Evolutionary conservation across 2,888 invertebrate genomes (phyloP), one percentile per base, ranked within the genome.

Genomic region (Amphiduros pacificus): DNA sequence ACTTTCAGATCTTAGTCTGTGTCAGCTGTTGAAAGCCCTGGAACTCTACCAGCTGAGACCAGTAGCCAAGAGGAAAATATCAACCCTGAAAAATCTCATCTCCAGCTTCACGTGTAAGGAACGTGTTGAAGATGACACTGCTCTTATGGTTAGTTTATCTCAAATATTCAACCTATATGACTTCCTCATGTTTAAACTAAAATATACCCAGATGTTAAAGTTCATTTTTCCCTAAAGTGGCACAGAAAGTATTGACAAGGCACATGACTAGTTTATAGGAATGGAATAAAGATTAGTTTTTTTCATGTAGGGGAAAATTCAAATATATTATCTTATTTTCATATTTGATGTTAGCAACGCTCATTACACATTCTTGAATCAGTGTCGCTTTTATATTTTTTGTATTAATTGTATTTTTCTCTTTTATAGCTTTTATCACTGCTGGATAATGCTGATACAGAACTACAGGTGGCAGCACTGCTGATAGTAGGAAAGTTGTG

Each of bases 61-160:
- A 4, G 26, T 40, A n/a, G 41, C 26, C 28, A 17, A 26, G 5
- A 40, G 55, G 40, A 55, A 41, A 26, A 40, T 41, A 6, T 41
- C 36, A 36, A 55, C 55, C 5, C 40, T 57, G 29, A 40, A 41
- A 14, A 57, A 44, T 32, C 31, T 57, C 11, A 41, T 57, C 17
- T 57, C 40, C 28, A 24, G 31, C 49, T 57, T 40, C 26, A 31
- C 6, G 9, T 24, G 57, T 20, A 44, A 49, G 6, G 40, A 57
- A 28, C 48, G 29, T 22, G 24, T 32, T 20, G 29, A 14, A 2
- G 57, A 57, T 2, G 49, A 17, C 20, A 20, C 36, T 20, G 49
- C 48, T 32, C 22, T 6, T 24, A 57, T 29, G 57, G 57, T 57
- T 9, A 14, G 9, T 49, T 49, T 20, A 36, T 11, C 36, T n/a